Percentiles rank a stretch among this genome's conserved stretches.
phyloP scores from a whole-genome alignment of 2,113 vertebrate species.

The Otus sunia region DNA sequence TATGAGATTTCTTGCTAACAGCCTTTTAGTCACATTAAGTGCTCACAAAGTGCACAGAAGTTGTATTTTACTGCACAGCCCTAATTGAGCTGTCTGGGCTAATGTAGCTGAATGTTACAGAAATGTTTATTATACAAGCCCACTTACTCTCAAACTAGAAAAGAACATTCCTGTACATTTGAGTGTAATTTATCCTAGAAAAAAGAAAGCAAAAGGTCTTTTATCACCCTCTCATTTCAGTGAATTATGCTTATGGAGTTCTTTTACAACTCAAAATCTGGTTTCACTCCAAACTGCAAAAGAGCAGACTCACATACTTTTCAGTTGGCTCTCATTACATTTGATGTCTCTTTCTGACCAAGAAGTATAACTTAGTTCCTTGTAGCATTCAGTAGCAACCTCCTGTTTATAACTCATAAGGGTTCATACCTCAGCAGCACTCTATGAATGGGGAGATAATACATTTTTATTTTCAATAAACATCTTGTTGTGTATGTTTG shows the following conservation, averaged over 20 bases:
- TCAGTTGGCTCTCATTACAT: constrained; percentile 31
- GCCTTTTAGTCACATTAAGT: constrained; percentile 71
- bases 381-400: neutral
- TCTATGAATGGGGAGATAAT: neutral
- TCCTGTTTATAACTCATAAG: neutral
- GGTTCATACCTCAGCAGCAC: neutral
- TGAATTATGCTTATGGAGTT: constrained; percentile 64
- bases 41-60: constrained; percentile 61
- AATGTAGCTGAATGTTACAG: constrained; percentile 65
- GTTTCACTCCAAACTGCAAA: constrained; percentile 35
- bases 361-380: neutral
- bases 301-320: constrained; percentile 21
- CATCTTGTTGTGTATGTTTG: neutral
- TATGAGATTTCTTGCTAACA: constrained; percentile 65
- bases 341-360: neutral
- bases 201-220: constrained; percentile 47
- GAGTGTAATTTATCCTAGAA: constrained; percentile 51
- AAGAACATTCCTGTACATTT: constrained; percentile 56
- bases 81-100: constrained; percentile 76
- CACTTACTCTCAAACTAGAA: constrained; percentile 64
- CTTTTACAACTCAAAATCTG: constrained; percentile 45
- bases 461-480: neutral
- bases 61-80: constrained; percentile 67
- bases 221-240: constrained; percentile 62
- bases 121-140: constrained; percentile 75